phyloP scores from a whole-genome alignment of 2,797 vertebrate species.

The Cephalopachus bancanus region DNA sequence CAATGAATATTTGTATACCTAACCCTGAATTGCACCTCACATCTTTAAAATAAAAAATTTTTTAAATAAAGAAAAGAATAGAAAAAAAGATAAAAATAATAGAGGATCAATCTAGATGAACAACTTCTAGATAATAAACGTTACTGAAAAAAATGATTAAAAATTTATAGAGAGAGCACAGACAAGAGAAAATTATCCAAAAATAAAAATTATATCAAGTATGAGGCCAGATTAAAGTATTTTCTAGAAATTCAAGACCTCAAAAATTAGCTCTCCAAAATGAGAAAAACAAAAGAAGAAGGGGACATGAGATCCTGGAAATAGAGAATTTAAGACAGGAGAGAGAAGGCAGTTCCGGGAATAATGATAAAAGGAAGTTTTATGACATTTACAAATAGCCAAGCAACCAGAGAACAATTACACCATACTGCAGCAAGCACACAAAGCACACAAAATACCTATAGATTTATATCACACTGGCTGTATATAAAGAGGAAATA shows the following conservation, averaged over 20 bases:
- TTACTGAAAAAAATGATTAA: neutral
- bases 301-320: neutral
- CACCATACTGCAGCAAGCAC: neutral
- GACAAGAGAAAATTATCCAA: neutral
- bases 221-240: neutral
- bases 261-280: neutral
- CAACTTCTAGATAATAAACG: neutral
- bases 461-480: neutral
- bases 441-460: no score
- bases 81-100: neutral
- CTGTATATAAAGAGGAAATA: constrained; percentile 14
- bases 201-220: neutral
- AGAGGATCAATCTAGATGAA: neutral
- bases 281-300: neutral
- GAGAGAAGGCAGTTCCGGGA: neutral
- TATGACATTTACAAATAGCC: neutral
- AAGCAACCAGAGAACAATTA: neutral
- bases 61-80: neutral
- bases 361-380: neutral
- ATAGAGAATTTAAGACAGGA: neutral
- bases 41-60: no score
- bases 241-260: constrained; percentile 3
- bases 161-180: neutral
- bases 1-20: no score
- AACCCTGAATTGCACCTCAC: no score